These are phyloP conservation scores for Brachionus calyciflorus DNA, from an alignment of 1,140 invertebrate species.

Conservation along the genomic window DNA sequence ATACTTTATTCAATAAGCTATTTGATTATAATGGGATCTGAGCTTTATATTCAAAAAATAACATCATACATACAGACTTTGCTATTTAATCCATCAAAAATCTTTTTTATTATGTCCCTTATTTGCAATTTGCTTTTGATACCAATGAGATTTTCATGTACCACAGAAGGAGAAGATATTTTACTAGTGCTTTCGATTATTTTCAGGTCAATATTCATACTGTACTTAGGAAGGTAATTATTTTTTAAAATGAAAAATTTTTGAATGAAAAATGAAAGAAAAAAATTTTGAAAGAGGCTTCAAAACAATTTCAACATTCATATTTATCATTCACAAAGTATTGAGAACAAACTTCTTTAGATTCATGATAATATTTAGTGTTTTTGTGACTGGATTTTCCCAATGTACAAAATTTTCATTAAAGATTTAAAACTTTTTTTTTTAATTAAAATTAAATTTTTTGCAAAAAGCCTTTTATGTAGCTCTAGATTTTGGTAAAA, in stretches of 20 bases:
- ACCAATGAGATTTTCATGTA: slow-evolving; percentile 39
- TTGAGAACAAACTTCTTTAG: slow-evolving; percentile 88
- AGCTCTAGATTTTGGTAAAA: not conserved
- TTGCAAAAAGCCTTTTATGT: slow-evolving; percentile 28
- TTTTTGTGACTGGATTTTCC: slow-evolving; percentile 95
- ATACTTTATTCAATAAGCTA: slow-evolving; percentile 35
- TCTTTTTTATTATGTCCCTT: slow-evolving; percentile 34
- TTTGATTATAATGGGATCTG: slow-evolving; percentile 16
- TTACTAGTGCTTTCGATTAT: slow-evolving; percentile 4
- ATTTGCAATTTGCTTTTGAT: slow-evolving; percentile 1
- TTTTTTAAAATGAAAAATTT: slow-evolving; percentile 17
- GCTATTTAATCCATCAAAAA: slow-evolving; percentile 39
- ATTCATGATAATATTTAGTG: slow-evolving; percentile 90
- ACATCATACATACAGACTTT: slow-evolving; percentile 5
- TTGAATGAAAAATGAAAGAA: too few species aligned
- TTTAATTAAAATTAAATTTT: not conserved
- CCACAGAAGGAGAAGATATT: not conserved
- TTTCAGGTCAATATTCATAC: slow-evolving; percentile 59
- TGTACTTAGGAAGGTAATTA: slow-evolving; percentile 94
- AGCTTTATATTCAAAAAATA: slow-evolving; percentile 42
- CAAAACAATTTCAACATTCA: slow-evolving; percentile 94
- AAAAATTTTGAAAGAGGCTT: slow-evolving; percentile 74
- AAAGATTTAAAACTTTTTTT: not conserved
- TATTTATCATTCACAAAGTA: slow-evolving; percentile 99
- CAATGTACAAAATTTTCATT: slow-evolving; percentile 72